Evolutionary conservation across 2,797 vertebrate genomes (phyloP), one percentile per base, ranked within the genome.

Genomic region (Crenuchus spilurus): DNA sequence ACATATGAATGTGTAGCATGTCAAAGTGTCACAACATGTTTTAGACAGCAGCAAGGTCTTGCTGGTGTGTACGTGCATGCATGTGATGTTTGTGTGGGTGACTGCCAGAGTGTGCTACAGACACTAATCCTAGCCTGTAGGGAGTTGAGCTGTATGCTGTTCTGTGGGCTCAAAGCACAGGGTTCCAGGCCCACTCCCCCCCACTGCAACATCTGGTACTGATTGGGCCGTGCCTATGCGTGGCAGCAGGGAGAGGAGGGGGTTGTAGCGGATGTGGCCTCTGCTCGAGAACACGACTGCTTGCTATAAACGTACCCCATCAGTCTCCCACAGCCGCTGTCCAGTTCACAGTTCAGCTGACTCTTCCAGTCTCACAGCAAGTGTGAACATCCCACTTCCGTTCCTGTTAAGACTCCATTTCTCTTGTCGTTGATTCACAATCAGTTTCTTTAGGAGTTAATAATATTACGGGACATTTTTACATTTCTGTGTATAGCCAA

Each of bases 201-300:
- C 28, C 10, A 16, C 44, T 30, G 6, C 44, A 74, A 62, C 76
- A 83, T 84, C 81, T 81, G 81, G 83, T 63, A 83, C 54, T 81
- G 81, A 80, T 84, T 77, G 54, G 37, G 69, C 44, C n/a, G 18
- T 65, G 72, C 37, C 44, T 61, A 72, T 74, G 79, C 80, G 70
- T 83, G 79, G 72, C 77, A 78, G 65, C 52, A 24, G 54, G 39
- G 37, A 51, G 41, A 51, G 74, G 55, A 58, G 39, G 67, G 68
- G 37, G 57, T 52, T 58, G 13, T 14, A 61, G 72, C 72, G 73
- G 84, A 84, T 80, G 70, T 77, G 78, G 75, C 44, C 57, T 61
- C 44, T 64, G 68, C 72, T 82, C 24, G 57, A 68, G 68, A 57
- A 54, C 46, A 72, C 61, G 46, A 70, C 49, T 60, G 64, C 48